A percentile compares a stretch with the other conserved stretches of the same genome.
Evolutionary conservation across 23 tunicate genomes (phyloP).

Genomic region (Trididemnum miniatum): DNA sequence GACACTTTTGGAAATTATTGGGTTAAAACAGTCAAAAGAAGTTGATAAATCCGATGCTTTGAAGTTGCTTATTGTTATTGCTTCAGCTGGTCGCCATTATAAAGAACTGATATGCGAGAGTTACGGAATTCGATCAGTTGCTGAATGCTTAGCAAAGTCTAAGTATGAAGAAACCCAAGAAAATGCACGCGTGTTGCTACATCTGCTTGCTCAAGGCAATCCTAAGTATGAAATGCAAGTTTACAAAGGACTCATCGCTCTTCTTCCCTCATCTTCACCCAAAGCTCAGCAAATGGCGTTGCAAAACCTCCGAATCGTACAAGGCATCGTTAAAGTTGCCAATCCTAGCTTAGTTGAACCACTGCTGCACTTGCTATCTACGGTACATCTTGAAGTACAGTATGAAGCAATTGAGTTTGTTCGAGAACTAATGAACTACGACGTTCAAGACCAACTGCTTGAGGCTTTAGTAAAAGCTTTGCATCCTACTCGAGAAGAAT

Average conservation of each 20-base stretch:
- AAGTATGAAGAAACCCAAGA: constrained; percentile 73
- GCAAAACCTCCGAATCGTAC: constrained; percentile 79
- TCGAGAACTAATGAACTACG: constrained; percentile 67
- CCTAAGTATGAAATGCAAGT: constrained; percentile 91
- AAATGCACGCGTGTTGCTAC: constrained; percentile 44
- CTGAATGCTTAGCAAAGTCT: constrained; percentile 93
- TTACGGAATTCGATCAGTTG: constrained; percentile 86
- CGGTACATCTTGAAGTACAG: constrained; percentile 88
- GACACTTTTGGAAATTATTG: constrained; percentile 85
- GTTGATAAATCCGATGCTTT: constrained; percentile 58
- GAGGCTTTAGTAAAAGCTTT: constrained; percentile 78
- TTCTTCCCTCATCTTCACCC: constrained; percentile 89
- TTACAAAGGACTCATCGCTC: constrained; percentile 93
- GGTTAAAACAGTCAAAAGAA: constrained; percentile 79
- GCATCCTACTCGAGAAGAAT: constrained; percentile 76
- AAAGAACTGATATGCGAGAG: constrained; percentile 96
- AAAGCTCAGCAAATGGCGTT: constrained; percentile 95
- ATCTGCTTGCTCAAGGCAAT: constrained; percentile 91
- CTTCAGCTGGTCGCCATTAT: constrained; percentile 83
- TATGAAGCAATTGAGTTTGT: constrained; percentile 92
- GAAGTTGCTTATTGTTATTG: constrained; percentile 60
- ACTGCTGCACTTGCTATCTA: constrained; percentile 62
- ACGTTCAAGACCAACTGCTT: constrained; percentile 58
- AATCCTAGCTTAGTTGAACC: constrained; percentile 89
- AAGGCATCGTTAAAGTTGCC: constrained; percentile 63